Conservation (phyloP, 1,140 invertebrate genomes). For the Bombus sylvicola region DNA sequence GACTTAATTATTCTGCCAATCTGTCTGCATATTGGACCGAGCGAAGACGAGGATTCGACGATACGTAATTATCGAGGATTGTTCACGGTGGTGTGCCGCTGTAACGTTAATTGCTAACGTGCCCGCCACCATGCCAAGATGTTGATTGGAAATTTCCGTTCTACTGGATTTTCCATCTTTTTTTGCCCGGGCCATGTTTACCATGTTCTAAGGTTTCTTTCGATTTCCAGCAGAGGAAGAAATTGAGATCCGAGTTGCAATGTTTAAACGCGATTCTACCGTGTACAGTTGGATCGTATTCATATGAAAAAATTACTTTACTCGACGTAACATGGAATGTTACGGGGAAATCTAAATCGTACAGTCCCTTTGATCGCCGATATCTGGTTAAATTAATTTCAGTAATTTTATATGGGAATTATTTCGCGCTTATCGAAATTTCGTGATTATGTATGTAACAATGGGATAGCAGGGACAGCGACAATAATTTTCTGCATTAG, state of each 20-base stretch:
- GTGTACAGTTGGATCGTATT: too few species aligned
- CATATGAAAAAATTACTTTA: too few species aligned
- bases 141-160: constrained; percentile 30
- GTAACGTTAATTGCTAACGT: constrained; percentile 44
- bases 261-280: too few species aligned
- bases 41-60: constrained; percentile 55
- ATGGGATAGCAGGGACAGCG: neutral
- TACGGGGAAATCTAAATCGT: too few species aligned
- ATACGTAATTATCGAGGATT: constrained; percentile 62
- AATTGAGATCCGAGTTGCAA: too few species aligned
- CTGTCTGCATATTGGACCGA: constrained; percentile 60
- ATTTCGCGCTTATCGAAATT: neutral
- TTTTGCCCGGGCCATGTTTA: neutral
- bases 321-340: too few species aligned
- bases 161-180: neutral
- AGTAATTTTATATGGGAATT: neutral
- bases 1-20: constrained; percentile 68
- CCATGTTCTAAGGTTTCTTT: too few species aligned
- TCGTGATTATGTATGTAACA: neutral
- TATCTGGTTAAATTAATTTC: neutral
- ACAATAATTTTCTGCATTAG: neutral
- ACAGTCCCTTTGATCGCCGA: neutral
- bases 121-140: neutral
- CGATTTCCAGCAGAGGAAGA: neutral
- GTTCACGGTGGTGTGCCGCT: constrained; percentile 43